Conservation (phyloP, 2,113 vertebrate genomes). For the Puma concolor region DNA sequence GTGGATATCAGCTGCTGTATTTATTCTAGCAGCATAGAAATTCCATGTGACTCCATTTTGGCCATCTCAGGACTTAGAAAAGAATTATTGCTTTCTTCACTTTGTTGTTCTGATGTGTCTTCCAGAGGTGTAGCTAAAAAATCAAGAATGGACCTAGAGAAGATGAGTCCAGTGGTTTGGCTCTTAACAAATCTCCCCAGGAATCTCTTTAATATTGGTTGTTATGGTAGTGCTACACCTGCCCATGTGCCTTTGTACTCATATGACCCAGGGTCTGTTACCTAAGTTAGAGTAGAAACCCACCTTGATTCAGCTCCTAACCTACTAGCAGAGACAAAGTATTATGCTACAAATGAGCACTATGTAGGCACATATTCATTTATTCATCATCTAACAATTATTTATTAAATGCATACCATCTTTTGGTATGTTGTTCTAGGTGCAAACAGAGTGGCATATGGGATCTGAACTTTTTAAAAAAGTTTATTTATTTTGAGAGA, state of each 20-base stretch:
- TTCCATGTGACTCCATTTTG: constrained; percentile 43
- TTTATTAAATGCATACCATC: constrained; percentile 26
- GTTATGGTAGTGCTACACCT: constrained; percentile 29
- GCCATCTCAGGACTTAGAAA: neutral
- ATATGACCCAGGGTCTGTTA: constrained; percentile 9
- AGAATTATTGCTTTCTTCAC: constrained; percentile 45
- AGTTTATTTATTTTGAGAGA: too few relatives aligned
- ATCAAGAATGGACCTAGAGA: constrained; percentile 38
- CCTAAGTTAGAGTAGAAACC: constrained; percentile 43
- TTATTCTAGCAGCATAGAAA: constrained; percentile 18
- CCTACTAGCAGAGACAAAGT: neutral
- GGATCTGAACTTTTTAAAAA: neutral
- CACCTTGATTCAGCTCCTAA: neutral
- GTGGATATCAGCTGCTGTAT: neutral
- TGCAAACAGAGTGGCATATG: neutral
- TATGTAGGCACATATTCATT: neutral
- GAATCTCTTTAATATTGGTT: constrained; percentile 54
- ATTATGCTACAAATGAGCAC: neutral
- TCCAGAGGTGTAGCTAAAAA: constrained; percentile 24
- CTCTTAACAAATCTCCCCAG: constrained; percentile 51
- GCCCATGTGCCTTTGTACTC: constrained; percentile 8
- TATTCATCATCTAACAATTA: neutral
- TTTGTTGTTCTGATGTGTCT: constrained; percentile 22
- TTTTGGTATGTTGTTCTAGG: constrained; percentile 23
- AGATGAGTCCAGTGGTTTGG: constrained; percentile 16